Base-by-base conservation (phyloP, 2,888 invertebrate genomes). In the Phengaris alcon region DNA sequence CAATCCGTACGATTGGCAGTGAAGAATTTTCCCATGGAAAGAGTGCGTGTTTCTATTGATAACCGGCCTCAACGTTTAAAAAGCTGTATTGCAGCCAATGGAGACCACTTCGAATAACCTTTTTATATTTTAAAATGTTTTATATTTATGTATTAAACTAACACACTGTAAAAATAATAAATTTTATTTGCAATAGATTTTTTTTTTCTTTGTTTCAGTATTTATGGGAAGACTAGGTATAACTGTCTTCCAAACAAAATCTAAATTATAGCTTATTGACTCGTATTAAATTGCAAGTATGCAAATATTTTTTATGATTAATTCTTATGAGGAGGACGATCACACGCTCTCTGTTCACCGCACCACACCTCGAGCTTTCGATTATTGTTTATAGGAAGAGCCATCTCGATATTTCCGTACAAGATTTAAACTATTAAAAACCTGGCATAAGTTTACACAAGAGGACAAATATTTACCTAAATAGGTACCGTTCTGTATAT, bases 231-330 rank as follows among this genome's bases (percentile, higher is more conserved):
- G 22, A 22, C 22, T 22, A 22, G 22, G 22, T 35, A 54, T 35
- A 51, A 72, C 68, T 48, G 68, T 48, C 68, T 48, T 69, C 6
- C 35, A 35, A 59, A 35, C 6, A 12, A 64, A 64, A 10, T 44
- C 35, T 64, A 35, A 64, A 35, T 64, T 44, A 64, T 64, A 64
- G 48, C 69, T 69, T 48, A 69, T 48, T 15, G 69, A 69, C 48
- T 48, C 13, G 13, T 64, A 64, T 64, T 64, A 64, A 64, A 13
- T 64, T 44, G 64, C 35, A 64, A 44, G 9, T 64, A 64, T 64
- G 64, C 64, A 44, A 64, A 64, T 64, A 64, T 64, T 64, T 15
- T 35, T 35, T 6, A 13, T 64, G 44, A 44, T 64, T 64, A 35
- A 44, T 44, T 64, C 44, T 64, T 35, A 64, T 64, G 64, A 64